Evolutionary conservation across 1,140 invertebrate species (phyloP).

Genomic region (Paraescarpia echinospica): DNA sequence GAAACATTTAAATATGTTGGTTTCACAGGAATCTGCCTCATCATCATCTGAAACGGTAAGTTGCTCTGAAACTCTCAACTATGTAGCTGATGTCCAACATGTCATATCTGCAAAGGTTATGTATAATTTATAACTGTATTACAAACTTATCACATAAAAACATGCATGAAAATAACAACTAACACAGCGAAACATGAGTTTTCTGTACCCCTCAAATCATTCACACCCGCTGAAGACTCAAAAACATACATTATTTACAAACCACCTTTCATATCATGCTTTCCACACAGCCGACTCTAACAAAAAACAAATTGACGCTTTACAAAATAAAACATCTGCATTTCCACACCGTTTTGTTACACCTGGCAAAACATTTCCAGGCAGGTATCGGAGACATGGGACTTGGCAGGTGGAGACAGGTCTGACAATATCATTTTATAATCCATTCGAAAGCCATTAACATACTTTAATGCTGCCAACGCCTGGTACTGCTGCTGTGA

Average conservation of each 20-base stretch:
- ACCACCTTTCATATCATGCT: neutral
- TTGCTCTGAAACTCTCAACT: no score
- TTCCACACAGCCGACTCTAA: neutral
- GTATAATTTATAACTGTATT: no score
- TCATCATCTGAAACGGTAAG: no score
- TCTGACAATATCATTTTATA: neutral
- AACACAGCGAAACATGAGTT: no score
- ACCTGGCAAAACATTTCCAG: neutral
- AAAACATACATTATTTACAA: neutral
- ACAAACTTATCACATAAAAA: no score
- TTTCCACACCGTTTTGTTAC: neutral
- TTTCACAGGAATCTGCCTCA: no score
- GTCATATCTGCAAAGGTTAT: no score
- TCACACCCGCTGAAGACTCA: neutral
- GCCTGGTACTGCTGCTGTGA: neutral
- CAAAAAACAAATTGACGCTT: neutral
- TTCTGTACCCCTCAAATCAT: neutral
- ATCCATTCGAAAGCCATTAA: neutral
- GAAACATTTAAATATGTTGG: no score
- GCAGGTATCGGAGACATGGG: neutral
- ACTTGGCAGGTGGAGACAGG: neutral
- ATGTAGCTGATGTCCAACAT: no score
- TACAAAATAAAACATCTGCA: neutral
- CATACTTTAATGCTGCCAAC: neutral
- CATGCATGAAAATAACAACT: no score